Percentiles rank a stretch among this genome's conserved stretches.
phyloP scores from a whole-genome alignment of 92 coral and sea anemone species.

The Phenganax stokvisi region DNA sequence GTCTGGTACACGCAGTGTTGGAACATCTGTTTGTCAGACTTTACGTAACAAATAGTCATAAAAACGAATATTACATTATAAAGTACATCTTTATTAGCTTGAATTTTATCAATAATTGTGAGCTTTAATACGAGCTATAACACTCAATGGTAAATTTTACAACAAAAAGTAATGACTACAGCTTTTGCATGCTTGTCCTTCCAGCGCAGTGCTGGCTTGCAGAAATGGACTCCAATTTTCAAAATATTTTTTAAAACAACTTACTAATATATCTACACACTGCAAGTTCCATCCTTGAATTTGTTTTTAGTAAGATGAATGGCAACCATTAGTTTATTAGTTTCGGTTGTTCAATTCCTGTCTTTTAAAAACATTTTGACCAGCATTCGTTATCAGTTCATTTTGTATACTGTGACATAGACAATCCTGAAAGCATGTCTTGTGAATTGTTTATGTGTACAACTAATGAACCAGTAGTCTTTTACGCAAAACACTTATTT shows the following conservation, averaged over 20 bases:
- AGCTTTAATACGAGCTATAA: conserved; percentile 3
- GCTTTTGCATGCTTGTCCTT: conserved; percentile 4
- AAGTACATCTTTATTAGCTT: conserved; percentile 13
- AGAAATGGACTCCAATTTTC: conserved; percentile 1
- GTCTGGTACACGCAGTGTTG: no score
- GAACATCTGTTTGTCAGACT: no score
- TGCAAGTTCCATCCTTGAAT: neutral
- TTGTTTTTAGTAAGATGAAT: neutral
- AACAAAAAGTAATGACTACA: neutral
- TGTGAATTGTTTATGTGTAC: neutral
- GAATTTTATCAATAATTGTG: neutral
- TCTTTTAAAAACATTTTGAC: conserved; percentile 12
- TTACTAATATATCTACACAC: conserved; percentile 13
- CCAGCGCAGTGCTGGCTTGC: neutral
- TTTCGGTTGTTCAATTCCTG: conserved; percentile 10
- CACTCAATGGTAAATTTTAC: conserved; percentile 6
- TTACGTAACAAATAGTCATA: neutral
- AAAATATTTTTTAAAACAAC: neutral
- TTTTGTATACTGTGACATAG: neutral
- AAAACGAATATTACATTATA: neutral
- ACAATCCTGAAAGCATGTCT: no score
- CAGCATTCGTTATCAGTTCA: conserved; percentile 4
- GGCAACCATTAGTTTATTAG: conserved; percentile 24
- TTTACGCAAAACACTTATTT: neutral
- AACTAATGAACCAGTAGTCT: neutral